Base-by-base conservation (phyloP, 2,797 vertebrate species). In the Tenualosa thibaudeaui region DNA sequence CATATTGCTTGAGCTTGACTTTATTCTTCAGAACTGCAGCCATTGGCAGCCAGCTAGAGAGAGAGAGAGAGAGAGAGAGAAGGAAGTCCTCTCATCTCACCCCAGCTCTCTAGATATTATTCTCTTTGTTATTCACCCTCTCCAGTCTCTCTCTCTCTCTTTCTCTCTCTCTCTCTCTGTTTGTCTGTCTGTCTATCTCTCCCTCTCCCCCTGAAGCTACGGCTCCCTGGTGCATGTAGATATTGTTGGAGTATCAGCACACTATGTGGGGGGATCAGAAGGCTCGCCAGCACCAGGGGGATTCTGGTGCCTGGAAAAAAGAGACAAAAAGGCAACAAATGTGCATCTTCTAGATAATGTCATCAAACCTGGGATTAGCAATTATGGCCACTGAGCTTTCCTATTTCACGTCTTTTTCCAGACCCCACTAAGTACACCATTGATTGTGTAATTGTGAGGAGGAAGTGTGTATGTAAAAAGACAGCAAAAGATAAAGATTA, bases 101-200 rank as follows among this genome's bases (percentile, higher is more conserved):
- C 50, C 90, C 89, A 88, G 89, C 88, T 92, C 88, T 89, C 84
- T 81, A 81, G 85, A 90, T 91, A 91, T 90, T 90, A 93, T 89
- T 91, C 90, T 92, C 92, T 93, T 94, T 94, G 93, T 94, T 92
- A 86, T 90, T n/a, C 62, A 87, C 89, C 88, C 90, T 84, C 84
- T 46, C 90, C 83, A 78, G 6, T 22, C 54, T 54, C 22, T 24
- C 26, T n/a, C 13, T 68, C 60, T 81, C 82, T 88, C 85, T 81
- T n/a, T 40, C 68, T 82, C 43, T 56, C 37, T 4, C 26, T 78
- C 40, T 82, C 12, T 46, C 53, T 43, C 46, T 53, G 12, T 71
- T 89, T 86, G 53, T 50, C n/a, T 19, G 43, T 58, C 24, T 49
- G 46, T 65, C 83, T 86, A 88, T 88, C 19, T 82, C 17, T 46